Evolutionary conservation across 2,888 invertebrate genomes (phyloP).

Genomic region (Stenurella melanura): DNA sequence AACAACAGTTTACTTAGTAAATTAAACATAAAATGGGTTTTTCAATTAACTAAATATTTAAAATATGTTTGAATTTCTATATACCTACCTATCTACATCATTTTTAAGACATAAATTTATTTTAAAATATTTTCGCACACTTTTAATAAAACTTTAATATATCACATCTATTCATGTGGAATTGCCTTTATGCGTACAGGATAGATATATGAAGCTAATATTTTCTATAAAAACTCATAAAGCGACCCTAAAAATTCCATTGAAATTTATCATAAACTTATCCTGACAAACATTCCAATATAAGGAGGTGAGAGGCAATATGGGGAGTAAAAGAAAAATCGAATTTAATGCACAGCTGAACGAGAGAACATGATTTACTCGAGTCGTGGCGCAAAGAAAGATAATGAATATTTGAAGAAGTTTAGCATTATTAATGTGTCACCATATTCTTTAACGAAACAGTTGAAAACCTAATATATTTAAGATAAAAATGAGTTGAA

Average conservation of each 20-base stretch:
- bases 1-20: too few species aligned
- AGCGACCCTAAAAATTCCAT: conserved; percentile 34
- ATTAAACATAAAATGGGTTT: too few species aligned
- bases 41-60: too few species aligned
- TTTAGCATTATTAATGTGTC: too few species aligned
- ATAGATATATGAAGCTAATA: conserved; percentile 42
- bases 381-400: neutral
- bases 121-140: conserved; percentile 23
- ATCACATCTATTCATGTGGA: conserved; percentile 32
- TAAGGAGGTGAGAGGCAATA: conserved; percentile 22
- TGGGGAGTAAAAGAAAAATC: conserved; percentile 6
- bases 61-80: neutral
- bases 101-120: conserved; percentile 18
- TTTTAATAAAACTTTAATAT: conserved; percentile 43
- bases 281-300: conserved; percentile 35
- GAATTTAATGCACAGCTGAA: neutral
- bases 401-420: neutral
- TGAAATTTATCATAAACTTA: conserved; percentile 42
- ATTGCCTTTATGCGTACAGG: conserved; percentile 29
- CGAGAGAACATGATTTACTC: neutral
- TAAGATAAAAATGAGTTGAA: too few species aligned
- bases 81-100: neutral
- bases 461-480: too few species aligned
- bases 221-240: conserved; percentile 43
- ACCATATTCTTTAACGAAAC: too few species aligned